phyloP scores from a whole-genome alignment of 2,888 invertebrate species.

The Torymus tubicola region DNA sequence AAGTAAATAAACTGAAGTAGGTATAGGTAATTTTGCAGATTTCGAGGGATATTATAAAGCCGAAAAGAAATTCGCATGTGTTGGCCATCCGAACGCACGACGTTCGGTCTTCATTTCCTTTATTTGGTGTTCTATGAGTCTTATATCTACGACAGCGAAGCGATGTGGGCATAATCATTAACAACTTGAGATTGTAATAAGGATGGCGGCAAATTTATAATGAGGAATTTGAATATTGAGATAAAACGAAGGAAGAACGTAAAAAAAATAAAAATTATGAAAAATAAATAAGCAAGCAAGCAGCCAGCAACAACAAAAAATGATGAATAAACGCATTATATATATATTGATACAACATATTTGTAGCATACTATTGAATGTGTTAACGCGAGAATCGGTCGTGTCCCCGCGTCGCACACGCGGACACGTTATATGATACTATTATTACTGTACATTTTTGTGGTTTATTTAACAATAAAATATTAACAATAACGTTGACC shows the following conservation, averaged over 20 bases:
- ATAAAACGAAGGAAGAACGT: no score
- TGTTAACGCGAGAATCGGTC: conserved; percentile 72
- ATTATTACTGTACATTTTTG: conserved; percentile 76
- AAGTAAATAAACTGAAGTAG: no score
- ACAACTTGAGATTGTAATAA: no score
- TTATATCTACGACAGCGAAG: no score
- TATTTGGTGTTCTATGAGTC: no score
- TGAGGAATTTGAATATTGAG: not conserved
- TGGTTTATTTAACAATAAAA: conserved; percentile 77
- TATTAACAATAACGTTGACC: conserved; percentile 70
- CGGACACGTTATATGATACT: conserved; percentile 65
- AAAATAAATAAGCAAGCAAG: not conserved
- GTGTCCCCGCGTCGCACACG: conserved; percentile 62
- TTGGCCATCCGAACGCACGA: no score
- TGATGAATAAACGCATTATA: conserved; percentile 49
- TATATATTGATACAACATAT: conserved; percentile 62
- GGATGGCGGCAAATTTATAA: not conserved
- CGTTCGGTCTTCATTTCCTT: no score
- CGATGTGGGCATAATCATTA: no score
- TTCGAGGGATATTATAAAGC: no score
- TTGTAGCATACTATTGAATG: conserved; percentile 74
- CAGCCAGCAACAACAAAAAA: conserved; percentile 33
- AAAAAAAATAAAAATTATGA: not conserved
- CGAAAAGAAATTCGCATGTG: no score
- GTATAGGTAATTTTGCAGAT: no score